Evolutionary conservation across 2,113 vertebrate genomes (phyloP).

Genomic region (Saguinus midas): DNA sequence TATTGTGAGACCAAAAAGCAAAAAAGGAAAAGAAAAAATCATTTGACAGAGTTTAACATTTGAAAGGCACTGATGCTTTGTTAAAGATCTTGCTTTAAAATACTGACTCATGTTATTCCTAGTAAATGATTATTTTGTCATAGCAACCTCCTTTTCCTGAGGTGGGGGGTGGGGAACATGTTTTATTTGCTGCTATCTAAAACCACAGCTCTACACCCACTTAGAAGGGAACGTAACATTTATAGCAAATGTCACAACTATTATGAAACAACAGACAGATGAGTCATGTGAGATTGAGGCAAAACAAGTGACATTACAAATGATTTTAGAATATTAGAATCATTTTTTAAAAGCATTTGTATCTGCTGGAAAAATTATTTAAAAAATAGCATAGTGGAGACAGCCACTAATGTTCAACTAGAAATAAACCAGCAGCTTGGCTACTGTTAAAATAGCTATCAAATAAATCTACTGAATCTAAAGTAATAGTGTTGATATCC

Average conservation of each 20-base stretch:
- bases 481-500: slow-evolving; percentile 73
- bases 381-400: slow-evolving; percentile 62
- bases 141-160: slow-evolving; percentile 72
- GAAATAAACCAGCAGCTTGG: slow-evolving; percentile 71
- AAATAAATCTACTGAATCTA: slow-evolving; percentile 75
- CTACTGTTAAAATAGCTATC: slow-evolving; percentile 74
- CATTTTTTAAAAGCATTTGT: slow-evolving; percentile 58
- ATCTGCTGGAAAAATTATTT: slow-evolving; percentile 78
- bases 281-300: slow-evolving; percentile 72
- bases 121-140: slow-evolving; percentile 76
- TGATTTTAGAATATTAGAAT: slow-evolving; percentile 81
- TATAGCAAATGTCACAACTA: slow-evolving; percentile 79
- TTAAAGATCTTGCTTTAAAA: slow-evolving; percentile 69
- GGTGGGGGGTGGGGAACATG: slow-evolving; percentile 17
- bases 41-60: slow-evolving; percentile 26
- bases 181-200: slow-evolving; percentile 79
- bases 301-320: slow-evolving; percentile 75
- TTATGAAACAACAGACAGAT: slow-evolving; percentile 80
- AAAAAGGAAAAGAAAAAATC: not conserved
- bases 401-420: slow-evolving; percentile 68
- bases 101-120: slow-evolving; percentile 78
- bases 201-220: slow-evolving; percentile 70
- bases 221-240: slow-evolving; percentile 75
- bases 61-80: slow-evolving; percentile 64
- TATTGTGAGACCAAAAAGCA: not conserved